A percentile compares a stretch with the other conserved stretches of the same genome.
phyloP scores from a whole-genome alignment of 2,888 invertebrate species.

The Platerodrilus igneus region DNA sequence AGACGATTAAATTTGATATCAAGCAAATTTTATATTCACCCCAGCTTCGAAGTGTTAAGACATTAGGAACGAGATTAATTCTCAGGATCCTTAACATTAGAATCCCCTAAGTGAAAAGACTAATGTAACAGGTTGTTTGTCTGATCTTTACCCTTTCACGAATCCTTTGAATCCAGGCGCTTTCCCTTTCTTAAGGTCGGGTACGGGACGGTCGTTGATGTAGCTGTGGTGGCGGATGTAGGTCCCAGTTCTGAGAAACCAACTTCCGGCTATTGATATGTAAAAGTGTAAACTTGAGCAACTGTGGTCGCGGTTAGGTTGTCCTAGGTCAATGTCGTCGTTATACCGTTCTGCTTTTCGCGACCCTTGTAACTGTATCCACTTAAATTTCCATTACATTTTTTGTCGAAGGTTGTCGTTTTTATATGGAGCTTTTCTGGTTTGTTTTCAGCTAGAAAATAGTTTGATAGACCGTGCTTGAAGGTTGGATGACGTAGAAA shows the following conservation, averaged over 20 bases:
- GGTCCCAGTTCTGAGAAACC: constrained; percentile 25
- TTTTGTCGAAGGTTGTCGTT: no score
- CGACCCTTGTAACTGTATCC: constrained; percentile 19
- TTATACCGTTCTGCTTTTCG: constrained; percentile 9
- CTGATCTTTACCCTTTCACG: constrained; percentile 38
- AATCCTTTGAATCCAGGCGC: constrained; percentile 38
- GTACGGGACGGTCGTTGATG: constrained; percentile 30
- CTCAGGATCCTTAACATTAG: constrained; percentile 23
- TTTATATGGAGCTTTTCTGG: no score
- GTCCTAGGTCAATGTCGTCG: constrained; percentile 19
- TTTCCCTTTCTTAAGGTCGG: constrained; percentile 39
- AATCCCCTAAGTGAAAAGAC: constrained; percentile 26
- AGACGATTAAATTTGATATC: no score
- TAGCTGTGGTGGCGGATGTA: constrained; percentile 25
- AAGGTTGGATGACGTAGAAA: no score
- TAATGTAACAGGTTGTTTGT: constrained; percentile 36
- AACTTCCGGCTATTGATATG: constrained; percentile 38
- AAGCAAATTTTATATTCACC: no score
- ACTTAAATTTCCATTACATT: constrained; percentile 20
- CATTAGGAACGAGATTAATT: constrained; percentile 25
- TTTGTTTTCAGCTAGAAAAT: no score
- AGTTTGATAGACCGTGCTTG: no score
- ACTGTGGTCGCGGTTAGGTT: constrained; percentile 30
- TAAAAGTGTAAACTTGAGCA: constrained; percentile 38
- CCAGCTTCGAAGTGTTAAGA: no score